Evolutionary conservation across 1,140 invertebrate genomes (phyloP), one percentile per base, ranked within the genome.

Genomic region (Ceratosolen solmsi): DNA sequence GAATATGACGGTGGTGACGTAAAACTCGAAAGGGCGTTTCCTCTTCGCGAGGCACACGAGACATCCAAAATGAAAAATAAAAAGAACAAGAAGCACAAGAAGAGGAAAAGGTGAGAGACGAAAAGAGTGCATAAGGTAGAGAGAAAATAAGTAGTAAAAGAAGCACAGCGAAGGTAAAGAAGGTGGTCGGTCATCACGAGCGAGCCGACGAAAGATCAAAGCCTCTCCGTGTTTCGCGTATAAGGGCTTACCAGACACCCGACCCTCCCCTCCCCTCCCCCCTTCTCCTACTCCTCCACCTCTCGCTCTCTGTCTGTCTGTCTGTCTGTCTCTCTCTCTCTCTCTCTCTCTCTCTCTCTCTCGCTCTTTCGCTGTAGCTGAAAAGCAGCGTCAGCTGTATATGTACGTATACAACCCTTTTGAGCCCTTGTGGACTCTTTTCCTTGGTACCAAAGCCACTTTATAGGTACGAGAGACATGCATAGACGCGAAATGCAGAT

Each of bases 361-460:
- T 72, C 41, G 7, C 1, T 17, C 8, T 54, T 27, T 74, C 11
- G 2, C 0, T 36, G 46, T 33, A 27, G 51, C n/a, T 51, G n/a
- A 78, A 78, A 79, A 68, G 79, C 79, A 81, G 56, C 41, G 79
- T 81, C 79, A 81, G 72, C 79, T 38, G n/a, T 54, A 25, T 9
- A 3, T n/a, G 17, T 70, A 78, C 22, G 54, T 17, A 51, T 78
- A 49, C 63, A 33, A 63, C 36, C 33, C 38, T 30, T 73, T 38
- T 0, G 15, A 73, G 17, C 36, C 30, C 56, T 63, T 58, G 54
- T 46, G 38, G 8, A 27, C 68, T 49, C 71, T 49, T 58, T n/a
- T 49, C 41, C 49, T 49, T 63, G 25, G 54, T 7, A 15, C 58
- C 60, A 4, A n/a, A 60, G 56, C 38, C 58, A 74, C 71, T 74